These are phyloP conservation scores for Tympanuchus pallidicinctus DNA, from an alignment of 2,113 vertebrate genomes.

Conservation along the genomic window DNA sequence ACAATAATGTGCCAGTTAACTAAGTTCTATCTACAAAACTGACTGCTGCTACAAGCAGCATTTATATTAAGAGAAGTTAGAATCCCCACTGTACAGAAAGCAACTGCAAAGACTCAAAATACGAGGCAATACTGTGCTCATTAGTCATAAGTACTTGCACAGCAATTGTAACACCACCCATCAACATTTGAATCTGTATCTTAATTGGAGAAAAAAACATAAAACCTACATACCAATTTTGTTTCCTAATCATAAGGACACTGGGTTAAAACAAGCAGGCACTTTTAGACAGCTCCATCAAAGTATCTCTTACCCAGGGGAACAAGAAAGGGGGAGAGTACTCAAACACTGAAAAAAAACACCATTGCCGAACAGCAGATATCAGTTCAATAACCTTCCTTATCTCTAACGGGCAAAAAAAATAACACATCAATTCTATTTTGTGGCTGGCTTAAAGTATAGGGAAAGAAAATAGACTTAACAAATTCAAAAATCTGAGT, in stretches of 20 bases:
- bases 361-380: background rate
- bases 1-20: background rate
- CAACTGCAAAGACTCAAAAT: background rate
- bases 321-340: background rate
- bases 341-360: background rate
- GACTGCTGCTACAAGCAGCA: background rate
- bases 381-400: background rate
- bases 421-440: background rate
- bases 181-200: background rate
- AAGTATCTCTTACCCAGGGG: background rate
- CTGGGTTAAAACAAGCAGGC: background rate
- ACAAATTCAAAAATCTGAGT: background rate
- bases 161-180: background rate
- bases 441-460: background rate
- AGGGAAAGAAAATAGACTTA: background rate
- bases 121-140: background rate
- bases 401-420: background rate
- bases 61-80: background rate
- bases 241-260: background rate
- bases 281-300: background rate
- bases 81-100: background rate
- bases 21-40: background rate
- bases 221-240: background rate
- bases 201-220: background rate
- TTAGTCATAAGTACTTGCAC: rapidly evolving